These are phyloP conservation scores for Daboia siamensis DNA, from an alignment of 2,113 vertebrate genomes.

Conservation along the genomic window DNA sequence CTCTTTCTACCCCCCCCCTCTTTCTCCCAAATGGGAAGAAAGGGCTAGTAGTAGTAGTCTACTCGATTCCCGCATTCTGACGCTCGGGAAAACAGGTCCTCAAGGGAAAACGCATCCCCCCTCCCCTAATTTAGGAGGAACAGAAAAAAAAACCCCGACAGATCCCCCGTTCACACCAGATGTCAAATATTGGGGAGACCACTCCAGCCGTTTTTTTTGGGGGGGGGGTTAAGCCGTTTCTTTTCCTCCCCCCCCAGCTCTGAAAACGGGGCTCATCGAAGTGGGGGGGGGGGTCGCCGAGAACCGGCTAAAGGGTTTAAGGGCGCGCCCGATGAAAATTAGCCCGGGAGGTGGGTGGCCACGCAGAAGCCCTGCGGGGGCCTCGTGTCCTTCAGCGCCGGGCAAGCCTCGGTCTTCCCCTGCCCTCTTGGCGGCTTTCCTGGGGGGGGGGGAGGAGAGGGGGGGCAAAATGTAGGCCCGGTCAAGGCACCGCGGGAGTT, in stretches of 20 bases:
- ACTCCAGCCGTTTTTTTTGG: neutral
- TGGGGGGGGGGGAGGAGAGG: neutral
- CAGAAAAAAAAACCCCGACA: neutral
- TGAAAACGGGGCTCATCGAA: neutral
- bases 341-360: neutral
- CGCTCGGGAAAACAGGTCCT: neutral
- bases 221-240: neutral
- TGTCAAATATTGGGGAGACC: neutral
- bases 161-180: neutral
- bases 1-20: neutral
- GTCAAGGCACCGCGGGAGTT: neutral
- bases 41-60: neutral
- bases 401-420: neutral
- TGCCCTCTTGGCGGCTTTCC: neutral
- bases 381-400: neutral
- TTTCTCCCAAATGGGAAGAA: neutral
- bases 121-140: neutral
- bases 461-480: no score
- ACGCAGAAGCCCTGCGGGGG: no score
- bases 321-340: neutral
- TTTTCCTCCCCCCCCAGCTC: neutral
- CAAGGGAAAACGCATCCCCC: neutral
- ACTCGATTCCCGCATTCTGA: neutral
- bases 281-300: neutral
- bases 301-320: neutral